Conservation (phyloP, 2,113 vertebrate species). For the Trogon melanurus region DNA sequence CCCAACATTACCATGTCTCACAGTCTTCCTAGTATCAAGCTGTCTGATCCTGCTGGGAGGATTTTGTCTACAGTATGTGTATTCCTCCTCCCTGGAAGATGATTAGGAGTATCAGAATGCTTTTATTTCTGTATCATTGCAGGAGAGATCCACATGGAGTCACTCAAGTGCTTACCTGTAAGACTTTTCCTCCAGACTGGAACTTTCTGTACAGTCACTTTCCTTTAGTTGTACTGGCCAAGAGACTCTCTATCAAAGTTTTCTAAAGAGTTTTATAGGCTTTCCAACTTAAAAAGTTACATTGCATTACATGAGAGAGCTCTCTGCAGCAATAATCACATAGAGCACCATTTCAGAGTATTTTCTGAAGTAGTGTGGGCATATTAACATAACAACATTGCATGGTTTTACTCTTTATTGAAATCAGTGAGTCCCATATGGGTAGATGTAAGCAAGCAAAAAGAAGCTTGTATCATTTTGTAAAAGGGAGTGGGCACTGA, state of each 20-base stretch:
- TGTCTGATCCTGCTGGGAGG: neutral
- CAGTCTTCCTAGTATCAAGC: neutral
- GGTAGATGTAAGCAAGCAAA: neutral
- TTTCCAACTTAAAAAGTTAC: neutral
- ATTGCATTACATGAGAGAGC: neutral
- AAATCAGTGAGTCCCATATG: neutral
- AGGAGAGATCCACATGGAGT: neutral
- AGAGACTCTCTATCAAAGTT: neutral
- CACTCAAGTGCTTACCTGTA: neutral
- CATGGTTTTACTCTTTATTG: neutral
- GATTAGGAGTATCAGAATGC: neutral
- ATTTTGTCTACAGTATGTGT: neutral
- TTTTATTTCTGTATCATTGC: neutral
- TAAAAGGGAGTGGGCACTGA: neutral
- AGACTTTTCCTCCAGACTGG: neutral
- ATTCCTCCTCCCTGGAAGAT: neutral
- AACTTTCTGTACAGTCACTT: neutral
- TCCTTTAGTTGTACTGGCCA: neutral
- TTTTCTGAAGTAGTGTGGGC: neutral
- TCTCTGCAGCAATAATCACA: neutral
- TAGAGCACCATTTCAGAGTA: neutral
- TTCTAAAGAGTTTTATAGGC: accelerated
- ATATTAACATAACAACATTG: neutral
- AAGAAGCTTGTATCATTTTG: neutral
- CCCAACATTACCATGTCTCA: neutral